Evolutionary conservation across 2,113 vertebrate genomes (phyloP).

Genomic region (Saccopteryx leptura): DNA sequence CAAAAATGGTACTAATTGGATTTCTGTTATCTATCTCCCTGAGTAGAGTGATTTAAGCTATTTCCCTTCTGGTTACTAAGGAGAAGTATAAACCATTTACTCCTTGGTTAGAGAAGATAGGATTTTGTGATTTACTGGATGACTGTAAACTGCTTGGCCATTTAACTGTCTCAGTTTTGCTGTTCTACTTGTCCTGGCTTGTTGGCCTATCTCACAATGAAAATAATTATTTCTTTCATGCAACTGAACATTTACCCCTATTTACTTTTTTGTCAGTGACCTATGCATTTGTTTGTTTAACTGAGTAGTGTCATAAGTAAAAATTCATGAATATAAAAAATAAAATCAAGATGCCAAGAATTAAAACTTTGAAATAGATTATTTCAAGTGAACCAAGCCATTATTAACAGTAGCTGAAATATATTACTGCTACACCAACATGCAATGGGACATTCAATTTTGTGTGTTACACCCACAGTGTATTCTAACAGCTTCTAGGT

Average conservation of each 20-base stretch:
- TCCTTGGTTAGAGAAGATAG: too few relatives aligned
- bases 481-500: slow-evolving; percentile 47
- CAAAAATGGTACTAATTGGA: too few relatives aligned
- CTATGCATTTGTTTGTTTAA: neutral
- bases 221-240: neutral
- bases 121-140: too few relatives aligned
- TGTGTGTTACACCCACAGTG: neutral
- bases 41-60: too few relatives aligned
- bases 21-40: too few relatives aligned
- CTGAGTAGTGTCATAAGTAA: neutral
- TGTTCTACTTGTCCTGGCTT: too few relatives aligned
- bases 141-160: too few relatives aligned
- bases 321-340: slow-evolving; percentile 40
- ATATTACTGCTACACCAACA: neutral
- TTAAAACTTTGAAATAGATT: slow-evolving; percentile 48
- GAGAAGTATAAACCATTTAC: too few relatives aligned
- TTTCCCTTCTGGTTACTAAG: too few relatives aligned
- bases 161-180: too few relatives aligned
- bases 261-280: neutral
- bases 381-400: slow-evolving; percentile 44
- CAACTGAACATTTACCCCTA: neutral
- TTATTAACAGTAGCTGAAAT: slow-evolving; percentile 32
- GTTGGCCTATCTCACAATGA: too few relatives aligned
- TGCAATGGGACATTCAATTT: neutral
- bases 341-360: slow-evolving; percentile 22